phyloP scores from a whole-genome alignment of 2,113 vertebrate species.

The Pteronura brasiliensis region DNA sequence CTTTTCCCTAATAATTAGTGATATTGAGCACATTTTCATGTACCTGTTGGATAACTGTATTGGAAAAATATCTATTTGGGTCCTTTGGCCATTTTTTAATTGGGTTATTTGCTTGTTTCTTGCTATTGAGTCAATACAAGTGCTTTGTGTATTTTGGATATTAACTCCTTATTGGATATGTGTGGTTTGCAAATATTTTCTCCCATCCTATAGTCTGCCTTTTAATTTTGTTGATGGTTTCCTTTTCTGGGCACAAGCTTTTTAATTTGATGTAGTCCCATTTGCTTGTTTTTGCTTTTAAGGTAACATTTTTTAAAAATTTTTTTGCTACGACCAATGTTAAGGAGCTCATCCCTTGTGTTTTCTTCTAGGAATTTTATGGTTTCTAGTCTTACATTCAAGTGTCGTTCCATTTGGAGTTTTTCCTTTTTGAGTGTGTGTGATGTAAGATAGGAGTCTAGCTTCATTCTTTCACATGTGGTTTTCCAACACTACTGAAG shows the following conservation, averaged over 20 bases:
- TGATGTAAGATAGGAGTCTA: not conserved
- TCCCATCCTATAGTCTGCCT: not conserved
- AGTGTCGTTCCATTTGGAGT: not conserved
- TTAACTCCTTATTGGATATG: not conserved
- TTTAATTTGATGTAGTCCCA: not conserved
- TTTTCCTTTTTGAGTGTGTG: not conserved
- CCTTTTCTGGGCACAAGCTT: not conserved
- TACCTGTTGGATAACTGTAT: not conserved
- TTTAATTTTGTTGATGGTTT: not conserved
- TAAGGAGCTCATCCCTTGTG: not conserved
- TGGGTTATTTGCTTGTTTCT: not conserved
- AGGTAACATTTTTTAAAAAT: not conserved
- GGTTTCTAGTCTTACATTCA: not conserved
- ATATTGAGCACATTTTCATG: not conserved
- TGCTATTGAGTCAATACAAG: not conserved
- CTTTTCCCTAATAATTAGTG: not conserved
- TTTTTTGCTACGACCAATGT: not conserved
- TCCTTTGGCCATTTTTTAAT: not conserved
- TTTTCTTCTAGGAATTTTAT: not conserved
- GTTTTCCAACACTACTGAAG: not conserved
- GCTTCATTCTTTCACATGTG: not conserved
- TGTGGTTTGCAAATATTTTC: not conserved
- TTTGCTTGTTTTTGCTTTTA: not conserved
- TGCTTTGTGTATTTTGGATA: not conserved
- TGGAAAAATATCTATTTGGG: not conserved